These are phyloP conservation scores for Spicauda simplicius DNA, from an alignment of 2,888 invertebrate genomes.

Conservation along the genomic window DNA sequence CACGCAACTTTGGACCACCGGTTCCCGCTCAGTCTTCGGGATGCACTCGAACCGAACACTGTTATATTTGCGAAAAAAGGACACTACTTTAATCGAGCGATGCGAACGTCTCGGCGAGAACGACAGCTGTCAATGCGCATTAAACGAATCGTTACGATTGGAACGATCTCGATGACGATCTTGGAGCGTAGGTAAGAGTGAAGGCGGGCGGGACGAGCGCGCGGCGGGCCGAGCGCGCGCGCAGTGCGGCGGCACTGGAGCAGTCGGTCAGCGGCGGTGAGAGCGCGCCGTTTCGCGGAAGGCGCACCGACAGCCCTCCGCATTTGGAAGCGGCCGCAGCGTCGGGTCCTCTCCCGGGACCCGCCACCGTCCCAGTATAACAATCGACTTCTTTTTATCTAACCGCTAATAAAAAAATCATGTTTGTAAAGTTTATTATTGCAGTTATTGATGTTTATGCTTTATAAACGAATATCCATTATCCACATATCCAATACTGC, in stretches of 20 bases:
- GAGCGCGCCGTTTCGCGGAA: constrained; percentile 37
- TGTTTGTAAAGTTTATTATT: too few species aligned
- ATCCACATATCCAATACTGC: too few species aligned
- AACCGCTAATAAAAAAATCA: neutral
- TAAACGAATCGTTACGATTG: neutral
- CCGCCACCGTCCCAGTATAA: neutral
- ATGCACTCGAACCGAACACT: constrained; percentile 30
- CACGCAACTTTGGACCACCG: constrained; percentile 34
- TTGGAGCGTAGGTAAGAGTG: neutral
- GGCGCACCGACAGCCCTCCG: constrained; percentile 38
- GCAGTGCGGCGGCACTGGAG: constrained; percentile 26
- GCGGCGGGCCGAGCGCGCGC: constrained; percentile 5
- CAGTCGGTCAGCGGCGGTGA: constrained; percentile 30
- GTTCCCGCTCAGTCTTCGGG: constrained; percentile 10
- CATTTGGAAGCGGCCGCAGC: constrained; percentile 39
- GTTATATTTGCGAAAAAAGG: constrained; percentile 15
- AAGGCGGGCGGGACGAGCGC: constrained; percentile 11
- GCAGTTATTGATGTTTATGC: too few species aligned
- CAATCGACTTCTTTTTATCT: neutral
- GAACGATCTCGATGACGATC: neutral
- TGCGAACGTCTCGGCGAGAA: neutral
- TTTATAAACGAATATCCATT: too few species aligned
- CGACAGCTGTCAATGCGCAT: neutral
- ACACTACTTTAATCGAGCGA: neutral
- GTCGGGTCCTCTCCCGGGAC: neutral